Base-by-base conservation (phyloP, 2,113 vertebrate genomes). In the Podiceps cristatus region DNA sequence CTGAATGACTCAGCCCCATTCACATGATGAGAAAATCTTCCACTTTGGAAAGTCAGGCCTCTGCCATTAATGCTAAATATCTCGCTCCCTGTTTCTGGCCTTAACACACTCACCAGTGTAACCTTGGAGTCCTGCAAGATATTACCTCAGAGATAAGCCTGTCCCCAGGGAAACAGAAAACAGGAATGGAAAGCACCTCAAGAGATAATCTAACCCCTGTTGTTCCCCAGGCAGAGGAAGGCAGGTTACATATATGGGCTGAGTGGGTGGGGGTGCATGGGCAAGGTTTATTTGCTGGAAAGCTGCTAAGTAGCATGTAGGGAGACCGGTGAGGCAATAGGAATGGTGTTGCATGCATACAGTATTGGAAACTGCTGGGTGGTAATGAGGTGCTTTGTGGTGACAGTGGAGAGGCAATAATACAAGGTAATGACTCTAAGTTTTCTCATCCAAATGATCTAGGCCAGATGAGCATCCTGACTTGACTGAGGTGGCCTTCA, bases 141-240 rank as follows among this genome's bases (percentile, higher is more conserved):
- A 60, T 85, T 97, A 19, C 58, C 77, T 96, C 79, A 94, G 84
- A 82, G 89, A 95, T 95, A 96, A 94, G 62, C 45, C 15, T 89
- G 66, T 94, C 83, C 77, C 37, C 55, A 75, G 87, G 96, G 91
- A 96, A 91, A 89, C 7, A 81, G 56, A 93, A 90, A 95, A 95
- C 52, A 87, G 62, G 76, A 49, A 12, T 84, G 73, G 66, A 96
- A 94, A 96, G 60, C 69, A 94, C 87, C 77, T 85, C 76, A 44
- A 85, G 42, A 96, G 89, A 66, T 87, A 94, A 91, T 75, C 66
- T 89, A 81, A 52, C 33, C 68, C 45, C 25, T 24, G 47, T 53
- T 92, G 18, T 50, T 95, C 55, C 76, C 40, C 28, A 68, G 86
- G 94, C 89, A 86, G 35, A 77, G 44, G 47, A 91, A 91, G 76